These are phyloP conservation scores for Alligator sinensis DNA, from an alignment of 2,113 vertebrate genomes.

Conservation along the genomic window DNA sequence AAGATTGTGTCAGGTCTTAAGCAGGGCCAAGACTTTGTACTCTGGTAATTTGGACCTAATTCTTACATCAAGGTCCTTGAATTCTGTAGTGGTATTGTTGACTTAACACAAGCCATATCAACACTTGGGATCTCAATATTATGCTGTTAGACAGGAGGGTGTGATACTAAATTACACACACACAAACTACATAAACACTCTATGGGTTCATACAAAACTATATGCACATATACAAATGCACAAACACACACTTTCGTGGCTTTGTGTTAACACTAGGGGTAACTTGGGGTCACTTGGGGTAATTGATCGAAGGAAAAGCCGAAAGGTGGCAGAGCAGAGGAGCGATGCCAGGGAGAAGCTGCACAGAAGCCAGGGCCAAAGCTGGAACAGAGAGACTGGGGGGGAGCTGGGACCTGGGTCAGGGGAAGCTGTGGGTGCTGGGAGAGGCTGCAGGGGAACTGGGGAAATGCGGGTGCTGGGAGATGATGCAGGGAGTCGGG, in stretches of 20 bases:
- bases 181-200: too few species aligned
- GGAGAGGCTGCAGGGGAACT: not conserved
- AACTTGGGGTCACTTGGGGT: not conserved
- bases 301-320: not conserved
- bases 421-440: too few species aligned
- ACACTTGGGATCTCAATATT: too few species aligned
- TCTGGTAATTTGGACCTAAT: accelerated
- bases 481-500: not conserved
- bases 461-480: not conserved
- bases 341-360: not conserved
- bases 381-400: too few species aligned
- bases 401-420: too few species aligned
- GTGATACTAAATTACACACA: too few species aligned
- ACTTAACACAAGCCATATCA: not conserved
- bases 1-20: not conserved
- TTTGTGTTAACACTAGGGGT: accelerated
- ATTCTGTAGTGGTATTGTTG: not conserved
- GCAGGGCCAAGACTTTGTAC: not conserved
- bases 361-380: too few species aligned
- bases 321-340: not conserved
- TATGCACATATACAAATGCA: too few species aligned
- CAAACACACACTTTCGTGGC: not conserved
- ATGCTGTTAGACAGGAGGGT: too few species aligned
- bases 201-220: too few species aligned
- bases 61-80: not conserved